Base-by-base conservation (phyloP, 2,888 invertebrate species). In the Molanna angustata region DNA sequence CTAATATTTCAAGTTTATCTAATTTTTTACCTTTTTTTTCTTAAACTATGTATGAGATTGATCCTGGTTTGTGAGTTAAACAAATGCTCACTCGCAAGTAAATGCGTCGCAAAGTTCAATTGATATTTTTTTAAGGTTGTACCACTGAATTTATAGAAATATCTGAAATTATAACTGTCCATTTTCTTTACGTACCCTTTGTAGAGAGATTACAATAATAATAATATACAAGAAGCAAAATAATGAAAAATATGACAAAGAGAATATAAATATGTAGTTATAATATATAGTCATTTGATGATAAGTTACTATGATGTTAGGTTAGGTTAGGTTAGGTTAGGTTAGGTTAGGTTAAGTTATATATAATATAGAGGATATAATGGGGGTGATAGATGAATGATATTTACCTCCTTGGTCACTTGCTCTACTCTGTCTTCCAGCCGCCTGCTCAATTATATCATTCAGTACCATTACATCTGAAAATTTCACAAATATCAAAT, bases 391-490 rank as follows among this genome's bases (percentile, higher is more conserved):
- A 13, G 35, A 11, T 27, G 4, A 13, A 16, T 9, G 39, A 7
- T 3, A 41, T 56, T 81, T 87, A 92, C 91, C 91, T 84, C 88
- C 90, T 71, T 88, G 88, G 61, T 92, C 92, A 68, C 90, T 89
- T 56, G 86, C 84, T 67, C 87, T 81, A 75, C 91, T 91, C 67
- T 90, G 90, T 69, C 90, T 82, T 62, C 91, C 90, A 55, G 94
- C 90, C 54, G 90, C 95, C 80, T 95, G 95, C 70, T 96, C 94
- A 64, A 96, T 93, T 66, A 97, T 94, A 72, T 96, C 94, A 70
- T 94, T 95, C 66, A 96, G 79, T 64, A 95, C 95, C 93, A 95
- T 93, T 59, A 96, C 94, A 80, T 97, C 96, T 96, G 79, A 48
- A 80, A 72, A 13, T 13, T n/a, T n/a, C n/a, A n/a, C n/a, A n/a